A percentile compares a stretch with the other conserved stretches of the same genome.
phyloP scores from a whole-genome alignment of 2,113 vertebrate species.

The Lepus americanus region DNA sequence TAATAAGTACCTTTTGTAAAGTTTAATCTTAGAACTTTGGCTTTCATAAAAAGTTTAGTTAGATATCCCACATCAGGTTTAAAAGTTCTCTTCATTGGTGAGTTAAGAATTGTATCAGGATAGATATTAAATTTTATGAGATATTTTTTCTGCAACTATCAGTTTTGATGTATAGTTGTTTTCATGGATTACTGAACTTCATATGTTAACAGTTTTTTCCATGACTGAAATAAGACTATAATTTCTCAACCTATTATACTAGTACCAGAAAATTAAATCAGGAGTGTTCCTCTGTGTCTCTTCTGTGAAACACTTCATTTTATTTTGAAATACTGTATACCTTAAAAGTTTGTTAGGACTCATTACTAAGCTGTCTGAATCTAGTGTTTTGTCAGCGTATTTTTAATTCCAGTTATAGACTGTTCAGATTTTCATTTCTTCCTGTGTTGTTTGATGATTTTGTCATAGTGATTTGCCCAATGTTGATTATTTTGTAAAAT shows the following conservation, averaged over 20 bases:
- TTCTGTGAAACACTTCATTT: neutral
- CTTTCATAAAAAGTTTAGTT: conserved; percentile 13
- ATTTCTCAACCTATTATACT: neutral
- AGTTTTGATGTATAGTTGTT: neutral
- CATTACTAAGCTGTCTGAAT: neutral
- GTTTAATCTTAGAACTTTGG: conserved; percentile 5
- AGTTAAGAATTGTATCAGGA: conserved; percentile 28
- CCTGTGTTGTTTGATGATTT: neutral
- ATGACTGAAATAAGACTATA: neutral
- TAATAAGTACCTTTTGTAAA: neutral
- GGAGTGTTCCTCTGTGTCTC: neutral
- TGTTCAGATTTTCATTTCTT: conserved; percentile 10
- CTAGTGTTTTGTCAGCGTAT: neutral
- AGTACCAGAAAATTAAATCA: neutral
- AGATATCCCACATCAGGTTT: neutral
- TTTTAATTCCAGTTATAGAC: conserved; percentile 29
- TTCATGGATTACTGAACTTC: neutral
- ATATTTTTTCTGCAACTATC: neutral
- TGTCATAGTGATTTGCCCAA: neutral
- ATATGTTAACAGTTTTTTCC: neutral
- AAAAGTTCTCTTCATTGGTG: neutral
- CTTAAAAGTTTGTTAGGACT: conserved; percentile 20
- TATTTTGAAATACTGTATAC: neutral
- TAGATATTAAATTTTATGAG: conserved; percentile 9
- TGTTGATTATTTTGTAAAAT: conserved; percentile 40